Evolutionary conservation across 1,140 invertebrate species (phyloP).

Genomic region (Hylaeus volcanicus): DNA sequence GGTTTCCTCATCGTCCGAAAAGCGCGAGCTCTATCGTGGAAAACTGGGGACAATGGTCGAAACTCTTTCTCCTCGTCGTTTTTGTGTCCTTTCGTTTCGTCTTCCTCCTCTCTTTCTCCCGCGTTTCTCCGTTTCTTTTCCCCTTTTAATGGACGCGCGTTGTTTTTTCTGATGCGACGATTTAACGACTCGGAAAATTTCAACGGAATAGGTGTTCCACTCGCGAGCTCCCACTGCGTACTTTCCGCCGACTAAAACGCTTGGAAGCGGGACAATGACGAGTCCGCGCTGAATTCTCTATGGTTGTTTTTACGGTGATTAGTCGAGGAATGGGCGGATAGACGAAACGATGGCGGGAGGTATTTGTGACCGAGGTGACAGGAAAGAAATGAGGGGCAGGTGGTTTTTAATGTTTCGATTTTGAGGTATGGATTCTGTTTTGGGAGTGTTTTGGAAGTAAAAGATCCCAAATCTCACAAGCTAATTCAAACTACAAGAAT

Average conservation of each 20-base stretch:
- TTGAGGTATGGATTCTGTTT: too few species aligned
- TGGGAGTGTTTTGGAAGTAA: neutral
- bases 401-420: too few species aligned
- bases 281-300: neutral
- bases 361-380: too few species aligned
- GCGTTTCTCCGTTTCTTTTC: neutral
- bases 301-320: neutral
- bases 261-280: neutral
- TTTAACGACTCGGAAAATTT: conserved; percentile 41
- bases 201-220: conserved; percentile 11
- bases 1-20: conserved; percentile 66
- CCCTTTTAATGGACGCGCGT: conserved; percentile 23
- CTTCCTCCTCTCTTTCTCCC: neutral
- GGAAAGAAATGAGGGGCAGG: too few species aligned
- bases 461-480: neutral
- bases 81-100: neutral
- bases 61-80: neutral
- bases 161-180: conserved; percentile 22
- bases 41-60: conserved; percentile 46
- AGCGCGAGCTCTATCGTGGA: conserved; percentile 48
- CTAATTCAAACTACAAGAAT: too few species aligned
- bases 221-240: neutral
- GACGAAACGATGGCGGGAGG: too few species aligned
- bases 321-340: too few species aligned
- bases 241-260: neutral